phyloP scores from a whole-genome alignment of 1,140 invertebrate genomes.

The Dendroctonus valens region DNA sequence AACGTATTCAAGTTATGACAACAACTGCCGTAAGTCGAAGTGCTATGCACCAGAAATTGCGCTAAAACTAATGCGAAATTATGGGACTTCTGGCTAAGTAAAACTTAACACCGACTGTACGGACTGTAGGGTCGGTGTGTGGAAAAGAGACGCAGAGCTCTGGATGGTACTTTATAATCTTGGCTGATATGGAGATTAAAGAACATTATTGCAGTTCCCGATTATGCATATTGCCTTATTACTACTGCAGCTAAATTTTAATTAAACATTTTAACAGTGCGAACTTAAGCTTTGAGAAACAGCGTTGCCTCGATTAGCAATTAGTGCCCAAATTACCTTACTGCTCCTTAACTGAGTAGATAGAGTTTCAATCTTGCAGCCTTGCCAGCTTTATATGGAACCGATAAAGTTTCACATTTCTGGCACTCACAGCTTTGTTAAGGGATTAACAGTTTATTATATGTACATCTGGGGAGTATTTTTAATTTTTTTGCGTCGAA shows the following conservation, averaged over 20 bases:
- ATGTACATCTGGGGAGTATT: too few species aligned
- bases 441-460: too few species aligned
- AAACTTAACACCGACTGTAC: conserved; percentile 1
- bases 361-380: too few species aligned
- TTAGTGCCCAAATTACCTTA: too few species aligned
- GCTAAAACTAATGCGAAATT: conserved; percentile 1
- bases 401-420: too few species aligned
- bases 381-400: too few species aligned
- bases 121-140: too few species aligned
- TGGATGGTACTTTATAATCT: conserved; percentile 26
- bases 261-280: not conserved
- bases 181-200: conserved; percentile 9
- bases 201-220: conserved; percentile 8
- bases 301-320: too few species aligned
- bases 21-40: conserved; percentile 21
- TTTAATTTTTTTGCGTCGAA: too few species aligned
- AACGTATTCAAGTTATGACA: conserved; percentile 12
- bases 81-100: not conserved
- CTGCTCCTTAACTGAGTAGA: too few species aligned
- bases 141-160: not conserved
- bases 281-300: too few species aligned
- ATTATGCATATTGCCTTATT: conserved; percentile 19
- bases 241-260: conserved; percentile 21
- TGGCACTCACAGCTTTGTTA: too few species aligned
- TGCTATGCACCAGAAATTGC: conserved; percentile 20